phyloP scores from a whole-genome alignment of 2,888 invertebrate species.

The Apamea crenata region DNA sequence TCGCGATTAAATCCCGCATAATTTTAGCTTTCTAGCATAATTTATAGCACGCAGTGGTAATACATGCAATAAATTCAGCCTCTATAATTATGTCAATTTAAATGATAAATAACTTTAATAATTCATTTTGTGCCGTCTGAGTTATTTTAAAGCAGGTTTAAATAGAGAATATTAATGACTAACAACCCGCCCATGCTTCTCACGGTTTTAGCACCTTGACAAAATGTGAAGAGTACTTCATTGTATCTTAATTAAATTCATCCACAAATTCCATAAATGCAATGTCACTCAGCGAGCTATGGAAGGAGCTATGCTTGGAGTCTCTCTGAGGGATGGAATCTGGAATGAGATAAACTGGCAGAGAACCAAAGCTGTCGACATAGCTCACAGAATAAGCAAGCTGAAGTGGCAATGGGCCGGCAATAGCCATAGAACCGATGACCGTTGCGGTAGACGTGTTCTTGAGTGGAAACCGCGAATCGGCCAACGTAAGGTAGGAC shows the following conservation, averaged over 20 bases:
- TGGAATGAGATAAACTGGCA: not conserved
- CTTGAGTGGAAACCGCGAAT: no score
- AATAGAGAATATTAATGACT: not conserved
- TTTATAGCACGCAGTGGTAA: conserved; percentile 64
- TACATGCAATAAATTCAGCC: conserved; percentile 60
- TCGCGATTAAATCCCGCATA: conserved; percentile 60
- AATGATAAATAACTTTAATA: conserved; percentile 61
- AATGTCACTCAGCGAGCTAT: not conserved
- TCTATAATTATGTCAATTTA: conserved; percentile 63
- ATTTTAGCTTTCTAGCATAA: conserved; percentile 62
- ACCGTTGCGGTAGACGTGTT: not conserved
- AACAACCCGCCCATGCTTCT: not conserved
- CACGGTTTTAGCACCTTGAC: not conserved
- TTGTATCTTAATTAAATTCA: not conserved
- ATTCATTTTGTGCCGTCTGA: conserved; percentile 33
- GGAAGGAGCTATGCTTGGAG: not conserved
- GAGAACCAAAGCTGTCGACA: not conserved
- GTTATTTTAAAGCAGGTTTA: conserved; percentile 3
- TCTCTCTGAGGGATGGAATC: not conserved
- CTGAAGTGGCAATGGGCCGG: no score
- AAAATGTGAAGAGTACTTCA: not conserved
- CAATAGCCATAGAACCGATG: not conserved
- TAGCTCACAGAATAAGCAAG: not conserved
- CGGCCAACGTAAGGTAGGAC: no score
- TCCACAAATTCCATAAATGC: not conserved